These are phyloP conservation scores for Coluber constrictor DNA, from an alignment of 2,797 vertebrate species.

Conservation along the genomic window DNA sequence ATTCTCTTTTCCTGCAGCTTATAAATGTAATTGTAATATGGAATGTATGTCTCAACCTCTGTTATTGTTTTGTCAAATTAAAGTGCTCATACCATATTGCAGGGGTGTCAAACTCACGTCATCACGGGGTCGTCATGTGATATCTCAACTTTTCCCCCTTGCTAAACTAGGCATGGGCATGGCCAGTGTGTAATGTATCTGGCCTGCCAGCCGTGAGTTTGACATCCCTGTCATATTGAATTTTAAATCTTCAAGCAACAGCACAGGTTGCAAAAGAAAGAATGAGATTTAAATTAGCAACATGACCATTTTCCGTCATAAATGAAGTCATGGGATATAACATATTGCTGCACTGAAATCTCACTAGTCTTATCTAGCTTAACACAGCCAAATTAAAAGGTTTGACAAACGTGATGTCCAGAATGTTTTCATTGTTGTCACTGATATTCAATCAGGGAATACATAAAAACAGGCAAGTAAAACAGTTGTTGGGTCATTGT, in stretches of 20 bases:
- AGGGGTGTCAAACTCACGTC: no score
- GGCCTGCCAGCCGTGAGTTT: no score
- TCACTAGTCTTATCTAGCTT: constrained; percentile 19
- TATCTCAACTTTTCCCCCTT: no score
- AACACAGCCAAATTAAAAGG: background rate
- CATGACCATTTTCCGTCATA: background rate
- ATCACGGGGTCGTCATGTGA: no score
- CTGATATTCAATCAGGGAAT: constrained; percentile 12
- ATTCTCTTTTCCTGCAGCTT: background rate
- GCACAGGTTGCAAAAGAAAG: background rate
- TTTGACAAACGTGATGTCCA: background rate
- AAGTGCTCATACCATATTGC: background rate
- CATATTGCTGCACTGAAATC: background rate
- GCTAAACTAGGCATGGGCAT: no score
- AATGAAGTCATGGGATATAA: background rate
- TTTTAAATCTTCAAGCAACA: background rate
- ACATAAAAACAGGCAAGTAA: background rate
- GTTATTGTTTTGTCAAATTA: background rate
- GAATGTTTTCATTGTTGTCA: background rate
- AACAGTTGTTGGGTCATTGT: constrained; percentile 12
- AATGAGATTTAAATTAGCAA: background rate
- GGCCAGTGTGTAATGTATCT: no score
- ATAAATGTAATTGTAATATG: background rate
- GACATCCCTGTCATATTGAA: background rate
- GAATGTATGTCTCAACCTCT: background rate